Evolutionary conservation across 1,140 invertebrate genomes (phyloP).

Genomic region (Drosophila sproati): DNA sequence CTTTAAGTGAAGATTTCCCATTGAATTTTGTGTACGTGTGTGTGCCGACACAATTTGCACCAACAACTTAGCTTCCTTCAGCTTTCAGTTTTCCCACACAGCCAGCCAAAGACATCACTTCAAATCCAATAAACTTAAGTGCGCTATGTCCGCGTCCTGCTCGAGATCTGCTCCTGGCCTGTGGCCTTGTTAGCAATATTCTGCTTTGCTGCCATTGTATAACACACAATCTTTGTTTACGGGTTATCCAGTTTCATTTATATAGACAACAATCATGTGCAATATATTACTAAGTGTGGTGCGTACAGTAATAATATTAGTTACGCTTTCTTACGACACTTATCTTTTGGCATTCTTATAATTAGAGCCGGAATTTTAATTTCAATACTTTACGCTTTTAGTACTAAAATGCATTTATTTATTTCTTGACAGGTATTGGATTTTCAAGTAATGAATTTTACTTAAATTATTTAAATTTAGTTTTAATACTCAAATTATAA

Average conservation of each 20-base stretch:
- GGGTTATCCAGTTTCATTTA: background rate
- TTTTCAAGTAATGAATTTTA: too few species aligned
- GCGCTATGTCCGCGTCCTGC: slow-evolving; percentile 14
- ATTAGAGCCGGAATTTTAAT: too few species aligned
- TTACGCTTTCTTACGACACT: too few species aligned
- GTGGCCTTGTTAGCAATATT: background rate
- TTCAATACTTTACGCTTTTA: too few species aligned
- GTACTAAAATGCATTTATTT: too few species aligned
- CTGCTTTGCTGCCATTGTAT: slow-evolving; percentile 29
- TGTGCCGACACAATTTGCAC: slow-evolving; percentile 53
- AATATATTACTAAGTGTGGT: too few species aligned
- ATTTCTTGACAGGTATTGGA: too few species aligned
- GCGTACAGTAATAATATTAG: too few species aligned
- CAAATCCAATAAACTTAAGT: slow-evolving; percentile 79
- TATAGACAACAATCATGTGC: too few species aligned
- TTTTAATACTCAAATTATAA: too few species aligned
- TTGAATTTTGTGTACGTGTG: slow-evolving; percentile 28
- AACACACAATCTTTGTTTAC: slow-evolving; percentile 17
- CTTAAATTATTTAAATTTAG: too few species aligned
- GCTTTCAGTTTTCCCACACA: slow-evolving; percentile 30
- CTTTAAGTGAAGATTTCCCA: slow-evolving; percentile 38
- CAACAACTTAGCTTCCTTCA: slow-evolving; percentile 41
- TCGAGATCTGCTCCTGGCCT: background rate
- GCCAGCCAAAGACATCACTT: slow-evolving; percentile 45
- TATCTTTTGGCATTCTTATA: too few species aligned